Conservation (phyloP, 1,140 invertebrate species). For the Ceratitis capitata region DNA sequence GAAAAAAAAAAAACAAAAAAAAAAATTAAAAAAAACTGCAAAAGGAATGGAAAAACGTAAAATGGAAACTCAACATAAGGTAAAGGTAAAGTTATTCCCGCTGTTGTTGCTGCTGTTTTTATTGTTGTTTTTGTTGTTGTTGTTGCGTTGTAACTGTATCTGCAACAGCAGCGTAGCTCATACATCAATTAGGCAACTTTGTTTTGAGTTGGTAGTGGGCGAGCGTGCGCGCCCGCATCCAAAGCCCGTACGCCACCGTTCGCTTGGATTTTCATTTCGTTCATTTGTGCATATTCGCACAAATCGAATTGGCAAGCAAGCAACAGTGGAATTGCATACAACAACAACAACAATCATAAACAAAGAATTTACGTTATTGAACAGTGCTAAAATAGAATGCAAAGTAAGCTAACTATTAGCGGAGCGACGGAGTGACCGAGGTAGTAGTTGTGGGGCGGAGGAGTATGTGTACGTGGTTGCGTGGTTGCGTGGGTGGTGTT, state of each 20-base stretch:
- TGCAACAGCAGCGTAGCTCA: slow-evolving; percentile 4
- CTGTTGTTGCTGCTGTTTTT: background rate
- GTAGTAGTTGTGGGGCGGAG: too few species aligned
- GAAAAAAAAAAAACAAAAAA: background rate
- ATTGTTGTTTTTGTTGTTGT: background rate
- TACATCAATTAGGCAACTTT: slow-evolving; percentile 37
- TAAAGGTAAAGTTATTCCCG: background rate
- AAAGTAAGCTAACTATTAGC: background rate
- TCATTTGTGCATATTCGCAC: background rate
- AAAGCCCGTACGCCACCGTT: background rate
- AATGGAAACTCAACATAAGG: slow-evolving; percentile 4
- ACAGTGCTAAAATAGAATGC: background rate
- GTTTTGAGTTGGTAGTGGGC: background rate
- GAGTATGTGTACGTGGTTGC: too few species aligned
- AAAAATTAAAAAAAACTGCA: background rate
- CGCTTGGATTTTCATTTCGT: background rate
- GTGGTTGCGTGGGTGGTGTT: background rate
- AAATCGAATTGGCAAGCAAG: slow-evolving; percentile 34
- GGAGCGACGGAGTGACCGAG: background rate
- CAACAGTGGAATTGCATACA: slow-evolving; percentile 26
- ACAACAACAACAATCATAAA: background rate
- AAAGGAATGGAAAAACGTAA: background rate
- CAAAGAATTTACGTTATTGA: background rate
- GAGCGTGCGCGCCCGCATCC: background rate
- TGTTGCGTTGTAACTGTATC: background rate